These are phyloP conservation scores for Melitaea athalia DNA, from an alignment of 2,888 invertebrate genomes.

Conservation along the genomic window DNA sequence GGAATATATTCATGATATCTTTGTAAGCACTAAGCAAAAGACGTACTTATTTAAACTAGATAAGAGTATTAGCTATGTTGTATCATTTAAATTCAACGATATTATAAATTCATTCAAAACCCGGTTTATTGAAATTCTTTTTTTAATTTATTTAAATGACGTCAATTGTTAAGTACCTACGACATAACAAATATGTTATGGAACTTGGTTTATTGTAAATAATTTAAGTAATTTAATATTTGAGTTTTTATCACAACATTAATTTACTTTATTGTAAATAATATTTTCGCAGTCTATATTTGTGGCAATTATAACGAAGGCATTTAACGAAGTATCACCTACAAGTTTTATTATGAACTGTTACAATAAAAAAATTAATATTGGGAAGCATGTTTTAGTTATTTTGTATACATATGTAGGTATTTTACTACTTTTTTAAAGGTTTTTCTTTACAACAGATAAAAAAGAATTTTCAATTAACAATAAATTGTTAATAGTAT, in stretches of 20 bases:
- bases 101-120: conserved; percentile 16
- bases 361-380: too few relatives aligned
- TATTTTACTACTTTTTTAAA: too few relatives aligned
- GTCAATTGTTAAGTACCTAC: conserved; percentile 33
- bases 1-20: too few relatives aligned
- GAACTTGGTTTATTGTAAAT: conserved; percentile 20
- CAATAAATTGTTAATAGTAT: too few relatives aligned
- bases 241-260: not conserved
- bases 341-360: too few relatives aligned
- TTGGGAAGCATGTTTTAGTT: too few relatives aligned
- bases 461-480: too few relatives aligned
- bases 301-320: too few relatives aligned
- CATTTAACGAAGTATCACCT: too few relatives aligned
- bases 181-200: conserved; percentile 3
- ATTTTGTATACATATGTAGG: too few relatives aligned
- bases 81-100: not conserved
- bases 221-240: not conserved
- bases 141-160: conserved; percentile 35
- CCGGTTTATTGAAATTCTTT: conserved; percentile 19
- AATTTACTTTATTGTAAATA: not conserved
- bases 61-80: not conserved
- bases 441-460: too few relatives aligned
- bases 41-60: not conserved
- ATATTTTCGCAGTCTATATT: not conserved
- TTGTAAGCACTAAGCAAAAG: not conserved